Percentiles rank a stretch among this genome's conserved stretches.
These are phyloP conservation scores for Vulpes ferrilata DNA, from an alignment of 2,113 vertebrate species.

Conservation along the genomic window DNA sequence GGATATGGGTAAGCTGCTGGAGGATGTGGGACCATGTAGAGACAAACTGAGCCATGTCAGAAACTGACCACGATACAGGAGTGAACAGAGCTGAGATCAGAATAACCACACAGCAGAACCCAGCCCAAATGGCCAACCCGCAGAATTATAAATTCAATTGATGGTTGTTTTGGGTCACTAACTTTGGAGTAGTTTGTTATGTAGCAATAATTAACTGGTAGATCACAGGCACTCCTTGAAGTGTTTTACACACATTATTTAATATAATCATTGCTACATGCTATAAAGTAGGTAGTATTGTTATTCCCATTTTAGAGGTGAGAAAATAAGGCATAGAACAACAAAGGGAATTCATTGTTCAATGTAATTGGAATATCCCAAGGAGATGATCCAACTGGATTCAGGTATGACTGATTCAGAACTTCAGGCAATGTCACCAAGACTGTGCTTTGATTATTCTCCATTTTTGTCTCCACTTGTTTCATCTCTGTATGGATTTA, in stretches of 20 bases:
- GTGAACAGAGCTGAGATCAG: not conserved
- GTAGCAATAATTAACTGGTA: not conserved
- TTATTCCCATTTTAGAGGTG: not conserved
- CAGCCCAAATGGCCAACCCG: not conserved
- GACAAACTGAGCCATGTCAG: not conserved
- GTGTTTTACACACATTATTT: not conserved
- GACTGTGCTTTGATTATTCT: not conserved
- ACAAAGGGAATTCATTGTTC: not conserved
- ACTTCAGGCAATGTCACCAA: not conserved
- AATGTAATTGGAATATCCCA: not conserved
- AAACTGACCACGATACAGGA: not conserved
- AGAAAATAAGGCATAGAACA: not conserved
- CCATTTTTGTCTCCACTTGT: not conserved
- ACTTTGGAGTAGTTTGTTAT: not conserved
- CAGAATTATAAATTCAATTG: not conserved
- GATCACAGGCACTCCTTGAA: not conserved
- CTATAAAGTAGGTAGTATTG: not conserved
- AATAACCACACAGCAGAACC: not conserved
- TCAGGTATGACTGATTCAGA: not conserved
- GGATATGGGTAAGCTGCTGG: not conserved
- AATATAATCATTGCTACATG: not conserved
- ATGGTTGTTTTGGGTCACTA: not conserved
- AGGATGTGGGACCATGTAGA: rapidly evolving
- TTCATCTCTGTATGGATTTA: not conserved
- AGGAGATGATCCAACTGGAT: not conserved